Evolutionary conservation across 2,113 vertebrate genomes (phyloP).

Genomic region (Deroptyus accipitrinus): DNA sequence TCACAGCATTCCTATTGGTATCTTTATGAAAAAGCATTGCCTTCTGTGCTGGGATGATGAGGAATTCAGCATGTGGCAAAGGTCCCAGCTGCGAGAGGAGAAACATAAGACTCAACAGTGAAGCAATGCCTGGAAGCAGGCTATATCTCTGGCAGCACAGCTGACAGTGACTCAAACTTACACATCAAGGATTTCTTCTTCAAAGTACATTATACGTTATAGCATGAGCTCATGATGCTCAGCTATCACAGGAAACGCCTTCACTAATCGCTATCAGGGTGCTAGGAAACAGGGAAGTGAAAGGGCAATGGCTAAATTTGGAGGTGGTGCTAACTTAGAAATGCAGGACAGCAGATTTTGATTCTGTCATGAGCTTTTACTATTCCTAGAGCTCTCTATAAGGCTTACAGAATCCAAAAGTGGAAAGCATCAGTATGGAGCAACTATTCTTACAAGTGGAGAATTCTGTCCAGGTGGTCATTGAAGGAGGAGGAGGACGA

Average conservation of each 20-base stretch:
- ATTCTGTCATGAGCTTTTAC: neutral
- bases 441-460: neutral
- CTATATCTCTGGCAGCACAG: neutral
- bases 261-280: neutral
- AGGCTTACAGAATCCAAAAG: neutral
- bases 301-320: neutral
- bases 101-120: neutral
- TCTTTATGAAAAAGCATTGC: neutral
- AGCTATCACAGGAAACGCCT: neutral
- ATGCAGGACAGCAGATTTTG: neutral
- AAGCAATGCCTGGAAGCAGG: neutral
- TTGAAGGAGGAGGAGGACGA: neutral
- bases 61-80: neutral
- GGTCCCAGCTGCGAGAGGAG: neutral
- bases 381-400: neutral
- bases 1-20: neutral
- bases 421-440: neutral
- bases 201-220: neutral
- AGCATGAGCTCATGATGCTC: neutral
- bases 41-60: neutral
- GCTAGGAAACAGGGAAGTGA: neutral
- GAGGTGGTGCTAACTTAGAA: neutral
- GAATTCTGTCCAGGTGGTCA: neutral
- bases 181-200: neutral
- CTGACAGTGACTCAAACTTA: neutral